phyloP scores from a whole-genome alignment of 1,140 invertebrate species.

The Drusus annulatus region DNA sequence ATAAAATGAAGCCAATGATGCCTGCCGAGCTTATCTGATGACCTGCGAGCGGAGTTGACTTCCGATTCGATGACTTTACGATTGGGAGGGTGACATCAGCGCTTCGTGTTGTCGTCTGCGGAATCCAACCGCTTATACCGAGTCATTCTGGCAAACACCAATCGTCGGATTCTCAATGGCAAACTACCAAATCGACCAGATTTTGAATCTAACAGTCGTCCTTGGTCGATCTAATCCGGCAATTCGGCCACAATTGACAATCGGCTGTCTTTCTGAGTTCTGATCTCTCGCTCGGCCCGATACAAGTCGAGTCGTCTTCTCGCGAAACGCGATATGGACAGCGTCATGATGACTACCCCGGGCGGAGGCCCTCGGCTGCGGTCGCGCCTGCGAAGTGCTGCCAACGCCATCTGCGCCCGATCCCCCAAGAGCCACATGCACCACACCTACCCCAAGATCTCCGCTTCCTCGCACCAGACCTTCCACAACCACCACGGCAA shows the following conservation, averaged over 20 bases:
- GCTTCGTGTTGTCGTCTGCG: neutral
- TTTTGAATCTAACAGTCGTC: too few species aligned
- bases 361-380: conserved; percentile 65
- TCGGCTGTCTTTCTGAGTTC: too few species aligned
- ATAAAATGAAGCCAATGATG: neutral
- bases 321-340: conserved; percentile 65
- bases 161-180: too few species aligned
- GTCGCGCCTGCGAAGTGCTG: conserved; percentile 68
- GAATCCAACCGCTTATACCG: neutral
- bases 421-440: conserved; percentile 61
- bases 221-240: too few species aligned
- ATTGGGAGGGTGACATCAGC: conserved; percentile 15
- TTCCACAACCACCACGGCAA: conserved; percentile 42
- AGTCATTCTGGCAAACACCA: too few species aligned
- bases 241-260: neutral
- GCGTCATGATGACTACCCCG: conserved; percentile 66
- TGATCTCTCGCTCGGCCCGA: too few species aligned
- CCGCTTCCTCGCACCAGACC: conserved; percentile 55
- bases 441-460: conserved; percentile 67
- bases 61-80: conserved; percentile 9
- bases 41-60: neutral
- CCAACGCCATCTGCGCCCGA: conserved; percentile 66
- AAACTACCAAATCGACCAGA: too few species aligned
- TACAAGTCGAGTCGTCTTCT: neutral
- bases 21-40: conserved; percentile 11